These are phyloP conservation scores for Linepithema humile DNA, from an alignment of 1,140 invertebrate genomes.

Conservation along the genomic window DNA sequence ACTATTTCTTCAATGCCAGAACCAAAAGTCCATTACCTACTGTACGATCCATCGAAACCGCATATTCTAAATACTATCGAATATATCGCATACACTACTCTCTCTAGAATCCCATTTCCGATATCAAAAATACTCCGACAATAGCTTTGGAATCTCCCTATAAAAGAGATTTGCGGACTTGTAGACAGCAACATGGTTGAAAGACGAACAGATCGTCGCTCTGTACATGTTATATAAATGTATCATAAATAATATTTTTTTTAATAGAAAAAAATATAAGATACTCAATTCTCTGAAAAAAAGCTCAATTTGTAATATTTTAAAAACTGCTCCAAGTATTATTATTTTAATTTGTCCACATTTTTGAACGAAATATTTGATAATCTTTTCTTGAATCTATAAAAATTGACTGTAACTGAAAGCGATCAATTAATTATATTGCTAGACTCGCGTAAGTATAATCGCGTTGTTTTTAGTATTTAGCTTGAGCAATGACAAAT, in stretches of 20 bases:
- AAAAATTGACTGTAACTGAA: no score
- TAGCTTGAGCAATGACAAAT: no score
- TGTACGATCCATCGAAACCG: background rate
- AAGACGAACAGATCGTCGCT: background rate
- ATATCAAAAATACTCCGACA: slow-evolving; percentile 2
- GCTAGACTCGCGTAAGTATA: no score
- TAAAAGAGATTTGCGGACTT: slow-evolving; percentile 10
- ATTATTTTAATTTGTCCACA: no score
- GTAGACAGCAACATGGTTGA: background rate
- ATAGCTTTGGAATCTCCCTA: slow-evolving; percentile 22
- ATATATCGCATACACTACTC: slow-evolving; percentile 16
- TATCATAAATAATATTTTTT: background rate
- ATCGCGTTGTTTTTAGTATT: no score
- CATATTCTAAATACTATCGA: slow-evolving; percentile 32
- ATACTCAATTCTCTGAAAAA: background rate
- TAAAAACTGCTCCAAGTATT: no score
- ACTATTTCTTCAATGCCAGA: slow-evolving; percentile 22
- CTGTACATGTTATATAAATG: background rate
- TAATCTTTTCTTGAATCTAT: no score
- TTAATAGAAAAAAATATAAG: background rate
- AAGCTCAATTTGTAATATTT: no score
- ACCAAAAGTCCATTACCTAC: background rate
- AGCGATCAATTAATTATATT: no score
- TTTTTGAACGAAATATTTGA: no score
- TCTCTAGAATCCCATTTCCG: background rate